phyloP scores from a whole-genome alignment of 2,113 vertebrate genomes.

The Malurus elegans region DNA sequence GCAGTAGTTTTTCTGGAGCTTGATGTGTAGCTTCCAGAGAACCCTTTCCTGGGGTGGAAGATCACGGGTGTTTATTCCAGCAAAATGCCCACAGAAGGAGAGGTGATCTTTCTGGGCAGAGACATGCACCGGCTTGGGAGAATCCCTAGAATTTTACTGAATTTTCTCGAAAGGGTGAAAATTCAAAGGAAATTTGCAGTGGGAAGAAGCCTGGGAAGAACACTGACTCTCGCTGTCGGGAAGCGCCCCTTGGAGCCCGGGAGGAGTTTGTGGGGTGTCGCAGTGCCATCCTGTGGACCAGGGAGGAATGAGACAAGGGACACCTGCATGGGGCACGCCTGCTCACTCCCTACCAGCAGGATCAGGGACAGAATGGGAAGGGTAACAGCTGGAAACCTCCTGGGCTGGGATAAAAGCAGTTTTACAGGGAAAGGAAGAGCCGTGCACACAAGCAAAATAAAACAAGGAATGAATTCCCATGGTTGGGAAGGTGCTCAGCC shows the following conservation, averaged over 20 bases:
- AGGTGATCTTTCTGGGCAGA: background rate
- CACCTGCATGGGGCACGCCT: accelerated
- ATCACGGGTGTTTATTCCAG: background rate
- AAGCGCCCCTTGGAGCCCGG: accelerated
- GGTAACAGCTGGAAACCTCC: background rate
- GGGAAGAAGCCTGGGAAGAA: background rate
- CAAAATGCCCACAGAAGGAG: background rate
- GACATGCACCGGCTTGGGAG: background rate
- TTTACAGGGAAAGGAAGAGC: background rate
- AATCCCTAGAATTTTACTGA: background rate
- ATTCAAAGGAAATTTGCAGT: background rate
- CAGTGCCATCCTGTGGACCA: constrained; percentile 14
- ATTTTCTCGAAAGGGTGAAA: background rate
- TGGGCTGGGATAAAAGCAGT: background rate
- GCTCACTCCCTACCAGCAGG: too few relatives aligned
- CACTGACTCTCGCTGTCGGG: background rate
- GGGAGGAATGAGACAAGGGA: background rate
- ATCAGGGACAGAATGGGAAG: accelerated
- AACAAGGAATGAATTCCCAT: background rate
- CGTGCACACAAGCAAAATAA: background rate
- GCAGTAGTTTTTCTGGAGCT: background rate
- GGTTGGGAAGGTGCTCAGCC: background rate
- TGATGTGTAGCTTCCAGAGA: background rate
- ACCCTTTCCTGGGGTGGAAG: background rate
- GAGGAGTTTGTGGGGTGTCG: background rate